A percentile compares a stretch with the other conserved stretches of the same genome.
These are phyloP conservation scores for Lepas anatifera DNA, from an alignment of 2,888 invertebrate genomes.

Conservation along the genomic window DNA sequence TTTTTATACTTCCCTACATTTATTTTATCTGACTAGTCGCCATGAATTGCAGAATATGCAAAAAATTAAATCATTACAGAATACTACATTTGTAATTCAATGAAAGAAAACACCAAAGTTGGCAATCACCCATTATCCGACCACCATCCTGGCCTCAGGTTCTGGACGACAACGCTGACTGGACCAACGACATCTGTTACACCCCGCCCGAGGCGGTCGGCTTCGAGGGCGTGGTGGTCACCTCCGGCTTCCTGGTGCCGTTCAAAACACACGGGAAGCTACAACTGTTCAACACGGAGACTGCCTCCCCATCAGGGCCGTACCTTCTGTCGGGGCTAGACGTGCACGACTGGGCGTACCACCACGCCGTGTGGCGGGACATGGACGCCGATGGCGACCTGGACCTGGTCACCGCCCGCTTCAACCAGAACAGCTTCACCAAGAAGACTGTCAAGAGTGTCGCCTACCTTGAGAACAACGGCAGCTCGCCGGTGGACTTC, in stretches of 20 bases:
- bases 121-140: slow-evolving; percentile 5
- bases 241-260: slow-evolving; percentile 30
- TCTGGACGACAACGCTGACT: slow-evolving; percentile 26
- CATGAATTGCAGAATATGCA: too few species aligned
- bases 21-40: too few species aligned
- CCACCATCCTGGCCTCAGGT: slow-evolving; percentile 8
- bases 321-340: neutral
- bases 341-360: slow-evolving; percentile 28
- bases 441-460: slow-evolving; percentile 19
- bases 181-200: slow-evolving; percentile 29
- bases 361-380: slow-evolving; percentile 29
- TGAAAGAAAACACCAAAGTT: too few species aligned
- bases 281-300: slow-evolving; percentile 28
- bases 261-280: slow-evolving; percentile 28
- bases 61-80: too few species aligned
- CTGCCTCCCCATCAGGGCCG: slow-evolving; percentile 24
- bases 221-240: slow-evolving; percentile 28
- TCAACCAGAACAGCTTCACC: slow-evolving; percentile 22
- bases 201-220: slow-evolving; percentile 28
- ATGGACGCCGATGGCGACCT: slow-evolving; percentile 29
- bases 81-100: too few species aligned
- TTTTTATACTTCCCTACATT: too few species aligned
- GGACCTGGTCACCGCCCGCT: slow-evolving; percentile 28
- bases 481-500: slow-evolving; percentile 15
- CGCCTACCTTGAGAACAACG: slow-evolving; percentile 29